Percentiles rank a stretch among this genome's conserved stretches.
These are phyloP conservation scores for Plagodis pulveraria DNA, from an alignment of 2,888 invertebrate genomes.

Conservation along the genomic window DNA sequence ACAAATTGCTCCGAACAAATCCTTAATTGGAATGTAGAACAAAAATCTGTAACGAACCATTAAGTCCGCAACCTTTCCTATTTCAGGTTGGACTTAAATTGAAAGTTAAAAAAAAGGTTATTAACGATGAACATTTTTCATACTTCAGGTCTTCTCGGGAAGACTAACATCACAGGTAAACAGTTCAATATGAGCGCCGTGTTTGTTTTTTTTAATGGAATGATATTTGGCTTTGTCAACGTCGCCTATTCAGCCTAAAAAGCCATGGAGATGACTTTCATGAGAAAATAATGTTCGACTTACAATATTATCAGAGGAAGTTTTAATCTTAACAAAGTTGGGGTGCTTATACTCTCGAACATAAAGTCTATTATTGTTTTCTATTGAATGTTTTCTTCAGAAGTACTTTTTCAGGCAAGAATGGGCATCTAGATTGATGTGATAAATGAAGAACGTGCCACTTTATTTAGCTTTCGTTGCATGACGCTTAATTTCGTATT, in stretches of 20 bases:
- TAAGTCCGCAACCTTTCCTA: conserved; percentile 80
- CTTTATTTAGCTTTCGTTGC: conserved; percentile 19
- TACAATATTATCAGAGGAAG: background rate
- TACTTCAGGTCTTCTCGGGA: conserved; percentile 86
- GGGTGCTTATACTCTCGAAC: background rate
- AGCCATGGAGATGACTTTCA: background rate
- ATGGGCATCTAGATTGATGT: conserved; percentile 22
- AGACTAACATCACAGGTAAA: conserved; percentile 86
- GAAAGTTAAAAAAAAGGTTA: conserved; percentile 70
- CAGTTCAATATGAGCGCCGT: conserved; percentile 52
- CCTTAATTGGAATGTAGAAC: conserved; percentile 61
- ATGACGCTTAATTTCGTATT: conserved; percentile 15
- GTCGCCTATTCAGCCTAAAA: conserved; percentile 6
- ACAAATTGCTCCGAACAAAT: conserved; percentile 66
- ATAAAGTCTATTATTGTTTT: conserved; percentile 6
- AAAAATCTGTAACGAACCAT: conserved; percentile 66
- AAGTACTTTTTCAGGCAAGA: conserved; percentile 6
- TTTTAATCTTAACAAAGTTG: too few relatives aligned
- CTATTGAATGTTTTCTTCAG: background rate
- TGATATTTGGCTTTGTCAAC: conserved; percentile 48
- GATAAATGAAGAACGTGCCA: conserved; percentile 34
- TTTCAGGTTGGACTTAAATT: conserved; percentile 80
- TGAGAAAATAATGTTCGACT: conserved; percentile 8
- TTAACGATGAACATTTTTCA: conserved; percentile 84
- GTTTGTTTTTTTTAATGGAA: conserved; percentile 70